A percentile compares a stretch with the other conserved stretches of the same genome.
Evolutionary conservation across 2,888 invertebrate genomes (phyloP).

Genomic region (Orthosia gothica): DNA sequence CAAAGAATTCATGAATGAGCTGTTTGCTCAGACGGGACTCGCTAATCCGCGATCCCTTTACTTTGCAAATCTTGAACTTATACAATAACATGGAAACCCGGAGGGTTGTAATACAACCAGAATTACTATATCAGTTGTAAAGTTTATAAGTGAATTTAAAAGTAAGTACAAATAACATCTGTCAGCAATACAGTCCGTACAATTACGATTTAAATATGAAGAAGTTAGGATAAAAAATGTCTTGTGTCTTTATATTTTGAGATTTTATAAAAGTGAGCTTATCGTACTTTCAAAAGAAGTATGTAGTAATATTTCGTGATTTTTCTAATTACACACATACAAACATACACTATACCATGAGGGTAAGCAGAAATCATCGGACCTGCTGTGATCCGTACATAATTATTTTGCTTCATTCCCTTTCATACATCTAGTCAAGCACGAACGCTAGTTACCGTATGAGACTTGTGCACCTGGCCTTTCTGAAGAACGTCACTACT

Average conservation of each 20-base stretch:
- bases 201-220: no score
- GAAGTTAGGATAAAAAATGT: not conserved
- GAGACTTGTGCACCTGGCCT: no score
- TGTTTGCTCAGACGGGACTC: constrained; percentile 13
- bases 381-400: no score
- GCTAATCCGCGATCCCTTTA: not conserved
- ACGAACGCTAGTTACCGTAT: no score
- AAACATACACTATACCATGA: no score
- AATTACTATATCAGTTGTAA: not conserved
- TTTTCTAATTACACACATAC: not conserved
- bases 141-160: no score
- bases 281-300: not conserved
- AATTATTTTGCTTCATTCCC: no score
- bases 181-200: no score
- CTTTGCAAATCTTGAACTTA: not conserved
- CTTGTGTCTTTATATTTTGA: not conserved
- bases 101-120: not conserved
- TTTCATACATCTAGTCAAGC: no score
- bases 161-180: not conserved
- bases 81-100: not conserved
- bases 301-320: not conserved
- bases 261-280: not conserved
- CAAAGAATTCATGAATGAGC: not conserved
- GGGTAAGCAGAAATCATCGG: no score
- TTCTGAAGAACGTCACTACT: no score